A percentile compares a stretch with the other conserved stretches of the same genome.
phyloP scores from a whole-genome alignment of 2,113 vertebrate species.

The Ailuropoda melanoleuca region DNA sequence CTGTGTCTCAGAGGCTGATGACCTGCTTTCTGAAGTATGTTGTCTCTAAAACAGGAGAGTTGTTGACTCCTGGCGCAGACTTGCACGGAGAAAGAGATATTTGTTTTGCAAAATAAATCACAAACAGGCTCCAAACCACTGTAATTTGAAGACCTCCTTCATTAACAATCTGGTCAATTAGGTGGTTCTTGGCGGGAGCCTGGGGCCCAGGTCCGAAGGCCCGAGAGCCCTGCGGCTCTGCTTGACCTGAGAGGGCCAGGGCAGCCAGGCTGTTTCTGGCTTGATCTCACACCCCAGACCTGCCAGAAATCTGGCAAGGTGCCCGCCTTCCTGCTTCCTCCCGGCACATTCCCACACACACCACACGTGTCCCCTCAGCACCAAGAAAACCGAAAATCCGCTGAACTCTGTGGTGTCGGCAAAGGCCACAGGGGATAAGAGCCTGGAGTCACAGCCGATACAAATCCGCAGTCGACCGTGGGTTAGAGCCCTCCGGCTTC shows the following conservation, averaged over 20 bases:
- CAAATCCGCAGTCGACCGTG: rapidly evolving
- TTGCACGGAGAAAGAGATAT: background rate
- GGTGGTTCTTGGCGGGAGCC: background rate
- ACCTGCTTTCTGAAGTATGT: no score
- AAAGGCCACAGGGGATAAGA: rapidly evolving
- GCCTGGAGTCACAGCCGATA: rapidly evolving
- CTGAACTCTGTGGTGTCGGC: rapidly evolving
- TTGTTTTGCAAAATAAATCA: slow-evolving; percentile 31
- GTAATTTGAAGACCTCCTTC: background rate
- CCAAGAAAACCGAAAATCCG: background rate
- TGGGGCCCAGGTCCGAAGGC: background rate
- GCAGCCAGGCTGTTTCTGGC: background rate
- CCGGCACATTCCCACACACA: rapidly evolving
- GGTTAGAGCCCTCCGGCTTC: background rate
- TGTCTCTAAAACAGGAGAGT: background rate
- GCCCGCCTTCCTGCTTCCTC: rapidly evolving
- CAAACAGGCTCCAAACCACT: background rate
- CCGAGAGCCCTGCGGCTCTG: background rate
- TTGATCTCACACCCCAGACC: rapidly evolving
- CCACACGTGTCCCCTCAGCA: background rate
- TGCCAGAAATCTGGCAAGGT: background rate
- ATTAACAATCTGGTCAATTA: background rate
- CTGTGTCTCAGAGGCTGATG: background rate
- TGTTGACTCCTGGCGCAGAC: background rate
- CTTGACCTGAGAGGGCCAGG: rapidly evolving